Evolutionary conservation across 2,113 vertebrate species (phyloP).

Genomic region (Prinia subflava): DNA sequence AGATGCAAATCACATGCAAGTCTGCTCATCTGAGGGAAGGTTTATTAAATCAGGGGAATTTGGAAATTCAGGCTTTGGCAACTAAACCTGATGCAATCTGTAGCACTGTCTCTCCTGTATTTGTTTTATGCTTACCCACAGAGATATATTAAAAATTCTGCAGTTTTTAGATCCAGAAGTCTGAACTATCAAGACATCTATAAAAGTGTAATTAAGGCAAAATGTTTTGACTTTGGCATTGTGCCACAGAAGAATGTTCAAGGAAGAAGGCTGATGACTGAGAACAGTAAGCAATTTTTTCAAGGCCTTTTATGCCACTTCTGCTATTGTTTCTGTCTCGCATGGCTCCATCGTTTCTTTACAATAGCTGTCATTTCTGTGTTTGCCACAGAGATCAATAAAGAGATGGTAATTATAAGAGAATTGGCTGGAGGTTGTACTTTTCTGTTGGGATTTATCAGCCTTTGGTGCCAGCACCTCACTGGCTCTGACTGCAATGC

Average conservation of each 20-base stretch:
- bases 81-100: neutral
- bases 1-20: neutral
- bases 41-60: neutral
- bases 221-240: neutral
- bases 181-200: neutral
- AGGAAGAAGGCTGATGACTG: neutral
- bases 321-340: neutral
- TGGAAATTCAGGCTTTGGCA: neutral
- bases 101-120: neutral
- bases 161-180: neutral
- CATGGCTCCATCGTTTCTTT: neutral
- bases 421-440: neutral
- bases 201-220: neutral
- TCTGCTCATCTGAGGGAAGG: neutral
- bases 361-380: neutral
- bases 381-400: neutral
- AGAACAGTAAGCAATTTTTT: neutral
- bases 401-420: neutral
- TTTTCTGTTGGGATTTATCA: neutral
- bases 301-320: neutral
- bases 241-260: neutral
- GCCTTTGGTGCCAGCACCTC: neutral
- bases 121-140: neutral
- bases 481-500: neutral
- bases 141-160: neutral